These are phyloP conservation scores for Archaeoteleia sp. DNA, from an alignment of 2,888 invertebrate genomes.

Conservation along the genomic window DNA sequence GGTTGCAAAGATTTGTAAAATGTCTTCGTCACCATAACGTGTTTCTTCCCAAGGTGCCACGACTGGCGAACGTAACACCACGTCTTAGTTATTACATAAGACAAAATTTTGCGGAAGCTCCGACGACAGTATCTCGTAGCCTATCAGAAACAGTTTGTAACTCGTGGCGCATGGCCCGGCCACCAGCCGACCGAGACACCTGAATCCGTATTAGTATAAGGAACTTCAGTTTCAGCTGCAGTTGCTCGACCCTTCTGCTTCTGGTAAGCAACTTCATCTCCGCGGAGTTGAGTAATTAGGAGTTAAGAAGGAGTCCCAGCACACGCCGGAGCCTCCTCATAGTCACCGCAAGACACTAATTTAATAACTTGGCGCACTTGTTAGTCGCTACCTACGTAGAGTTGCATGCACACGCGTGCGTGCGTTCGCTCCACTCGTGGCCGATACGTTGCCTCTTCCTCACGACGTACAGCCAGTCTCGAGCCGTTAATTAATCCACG, in stretches of 20 bases:
- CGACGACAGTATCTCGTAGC: constrained; percentile 51
- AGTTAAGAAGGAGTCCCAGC: constrained; percentile 61
- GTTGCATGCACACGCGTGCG: constrained; percentile 18
- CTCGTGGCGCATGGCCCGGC: constrained; percentile 43
- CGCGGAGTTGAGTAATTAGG: constrained; percentile 65
- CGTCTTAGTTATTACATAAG: constrained; percentile 42
- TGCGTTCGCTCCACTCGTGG: constrained; percentile 10
- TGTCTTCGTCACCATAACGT: constrained; percentile 19
- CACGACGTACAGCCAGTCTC: constrained; percentile 12
- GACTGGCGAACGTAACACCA: constrained; percentile 6
- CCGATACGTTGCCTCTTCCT: too few species aligned
- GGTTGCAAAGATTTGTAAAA: too few species aligned
- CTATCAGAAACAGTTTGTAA: constrained; percentile 63
- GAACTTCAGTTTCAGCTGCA: constrained; percentile 60
- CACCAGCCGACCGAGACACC: constrained; percentile 58
- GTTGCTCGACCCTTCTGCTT: constrained; percentile 40
- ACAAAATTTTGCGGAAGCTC: constrained; percentile 40
- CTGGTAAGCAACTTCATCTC: constrained; percentile 60
- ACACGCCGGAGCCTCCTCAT: constrained; percentile 55
- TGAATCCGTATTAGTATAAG: constrained; percentile 60
- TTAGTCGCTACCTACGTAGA: constrained; percentile 44
- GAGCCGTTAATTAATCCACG: constrained; percentile 32
- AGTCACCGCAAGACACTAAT: constrained; percentile 59
- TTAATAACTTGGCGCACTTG: constrained; percentile 56
- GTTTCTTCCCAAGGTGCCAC: constrained; percentile 11